Evolutionary conservation across 2,888 invertebrate genomes (phyloP).

Genomic region (Pantelozetes paolii): DNA sequence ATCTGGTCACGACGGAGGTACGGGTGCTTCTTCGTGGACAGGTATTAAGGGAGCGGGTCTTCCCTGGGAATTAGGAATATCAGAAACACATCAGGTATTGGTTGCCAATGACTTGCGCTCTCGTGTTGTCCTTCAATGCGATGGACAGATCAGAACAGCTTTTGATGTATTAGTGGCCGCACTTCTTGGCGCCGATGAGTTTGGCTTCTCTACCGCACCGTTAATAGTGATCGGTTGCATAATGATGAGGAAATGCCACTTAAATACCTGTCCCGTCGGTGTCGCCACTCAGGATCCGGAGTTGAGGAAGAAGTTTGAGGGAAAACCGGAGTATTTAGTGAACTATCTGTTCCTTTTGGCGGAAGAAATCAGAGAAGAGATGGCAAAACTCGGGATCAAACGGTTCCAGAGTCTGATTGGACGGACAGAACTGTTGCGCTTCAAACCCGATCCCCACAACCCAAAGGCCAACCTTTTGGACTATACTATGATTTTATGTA

Average conservation of each 20-base stretch:
- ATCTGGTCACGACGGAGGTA: constrained; percentile 98
- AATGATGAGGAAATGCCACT: constrained; percentile 99
- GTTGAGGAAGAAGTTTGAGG: constrained; percentile 90
- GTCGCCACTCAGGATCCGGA: constrained; percentile 97
- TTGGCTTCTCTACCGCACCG: constrained; percentile 97
- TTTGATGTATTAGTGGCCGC: constrained; percentile 96
- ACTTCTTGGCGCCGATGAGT: constrained; percentile 92
- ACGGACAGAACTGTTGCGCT: constrained; percentile 78
- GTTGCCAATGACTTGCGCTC: constrained; percentile 87
- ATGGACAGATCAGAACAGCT: constrained; percentile 70
- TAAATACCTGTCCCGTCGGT: constrained; percentile 98
- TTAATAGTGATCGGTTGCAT: constrained; percentile 96
- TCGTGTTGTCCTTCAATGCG: constrained; percentile 90
- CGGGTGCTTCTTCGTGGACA: constrained; percentile 96
- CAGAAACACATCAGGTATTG: constrained; percentile 96
- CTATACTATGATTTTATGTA: constrained; percentile 76
- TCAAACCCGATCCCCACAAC: constrained; percentile 64
- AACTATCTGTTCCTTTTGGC: constrained; percentile 97
- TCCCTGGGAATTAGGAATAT: constrained; percentile 97
- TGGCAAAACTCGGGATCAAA: constrained; percentile 84
- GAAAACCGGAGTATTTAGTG: constrained; percentile 94
- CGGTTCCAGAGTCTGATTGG: constrained; percentile 86
- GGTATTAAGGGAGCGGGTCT: constrained; percentile 96
- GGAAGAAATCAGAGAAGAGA: constrained; percentile 86
- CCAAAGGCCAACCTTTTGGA: constrained; percentile 80